Conservation (phyloP, 2,797 vertebrate species). For the Tympanoctomys barrerae region DNA sequence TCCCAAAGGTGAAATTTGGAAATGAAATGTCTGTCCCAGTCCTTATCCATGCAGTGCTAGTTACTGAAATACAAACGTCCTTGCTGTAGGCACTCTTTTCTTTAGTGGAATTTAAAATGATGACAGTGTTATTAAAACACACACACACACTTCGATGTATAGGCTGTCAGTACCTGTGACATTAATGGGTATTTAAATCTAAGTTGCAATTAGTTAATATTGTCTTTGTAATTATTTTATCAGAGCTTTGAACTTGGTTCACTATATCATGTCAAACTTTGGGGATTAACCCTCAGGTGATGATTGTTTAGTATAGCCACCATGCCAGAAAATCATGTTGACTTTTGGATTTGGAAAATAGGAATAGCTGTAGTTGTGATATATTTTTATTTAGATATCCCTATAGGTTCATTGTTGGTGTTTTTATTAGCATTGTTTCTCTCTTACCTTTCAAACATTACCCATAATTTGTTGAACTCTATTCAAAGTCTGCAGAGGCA, state of each 20-base stretch:
- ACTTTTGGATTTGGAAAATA: constrained; percentile 49
- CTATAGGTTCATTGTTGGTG: not conserved
- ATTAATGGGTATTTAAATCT: not conserved
- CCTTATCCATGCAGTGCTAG: not conserved
- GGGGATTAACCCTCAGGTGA: constrained; percentile 6
- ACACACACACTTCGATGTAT: not conserved
- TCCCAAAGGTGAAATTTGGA: constrained; percentile 17
- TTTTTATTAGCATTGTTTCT: constrained; percentile 40
- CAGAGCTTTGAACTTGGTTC: constrained; percentile 45
- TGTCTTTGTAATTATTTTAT: constrained; percentile 46
- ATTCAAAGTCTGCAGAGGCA: constrained; percentile 68
- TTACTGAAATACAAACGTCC: not conserved
- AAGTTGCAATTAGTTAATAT: constrained; percentile 26
- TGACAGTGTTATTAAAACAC: not conserved
- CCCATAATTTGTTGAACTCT: constrained; percentile 79
- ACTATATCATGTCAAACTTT: not conserved
- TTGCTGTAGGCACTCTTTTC: not conserved
- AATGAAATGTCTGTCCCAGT: constrained; percentile 24
- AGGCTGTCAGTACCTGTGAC: not conserved
- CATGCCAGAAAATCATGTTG: not conserved
- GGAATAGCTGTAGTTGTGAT: constrained; percentile 9
- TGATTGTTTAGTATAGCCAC: not conserved
- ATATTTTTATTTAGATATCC: constrained; percentile 57
- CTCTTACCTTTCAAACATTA: constrained; percentile 67
- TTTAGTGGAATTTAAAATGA: constrained; percentile 52